Conservation (phyloP, 2,797 vertebrate genomes). For the Falco peregrinus region DNA sequence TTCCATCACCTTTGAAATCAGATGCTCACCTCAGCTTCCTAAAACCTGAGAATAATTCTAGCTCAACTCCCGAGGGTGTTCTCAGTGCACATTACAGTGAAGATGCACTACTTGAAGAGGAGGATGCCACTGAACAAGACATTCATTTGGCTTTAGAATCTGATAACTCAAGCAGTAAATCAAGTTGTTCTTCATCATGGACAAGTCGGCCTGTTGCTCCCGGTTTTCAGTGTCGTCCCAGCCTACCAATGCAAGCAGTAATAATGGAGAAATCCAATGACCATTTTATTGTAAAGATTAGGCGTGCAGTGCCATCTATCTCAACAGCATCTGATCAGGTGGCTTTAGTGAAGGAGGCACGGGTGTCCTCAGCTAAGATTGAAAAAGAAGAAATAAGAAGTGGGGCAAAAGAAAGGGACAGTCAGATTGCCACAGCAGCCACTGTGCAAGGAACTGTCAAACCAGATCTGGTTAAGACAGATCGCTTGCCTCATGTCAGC, state of each 20-base stretch:
- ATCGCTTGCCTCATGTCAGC: not conserved
- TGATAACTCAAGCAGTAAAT: conserved; percentile 90
- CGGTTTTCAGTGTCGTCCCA: conserved; percentile 86
- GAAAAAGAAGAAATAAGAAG: conserved; percentile 32
- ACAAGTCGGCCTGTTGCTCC: conserved; percentile 67
- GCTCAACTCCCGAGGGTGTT: conserved; percentile 86
- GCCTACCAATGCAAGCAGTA: conserved; percentile 92
- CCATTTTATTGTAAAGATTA: conserved; percentile 95
- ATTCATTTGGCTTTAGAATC: conserved; percentile 94
- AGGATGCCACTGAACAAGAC: conserved; percentile 93
- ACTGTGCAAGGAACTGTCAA: conserved; percentile 7
- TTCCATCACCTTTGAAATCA: conserved; percentile 96
- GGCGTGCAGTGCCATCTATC: conserved; percentile 77
- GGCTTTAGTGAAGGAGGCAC: not conserved
- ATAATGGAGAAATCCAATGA: conserved; percentile 97
- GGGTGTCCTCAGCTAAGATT: not conserved
- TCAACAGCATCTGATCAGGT: conserved; percentile 48
- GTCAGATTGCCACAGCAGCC: not conserved
- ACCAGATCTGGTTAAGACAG: not conserved
- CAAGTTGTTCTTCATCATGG: conserved; percentile 79
- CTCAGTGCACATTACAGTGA: conserved; percentile 91
- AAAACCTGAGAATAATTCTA: conserved; percentile 77
- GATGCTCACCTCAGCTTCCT: conserved; percentile 96
- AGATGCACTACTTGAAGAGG: conserved; percentile 89
- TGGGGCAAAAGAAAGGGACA: conserved; percentile 21